A percentile compares a stretch with the other conserved stretches of the same genome.
These are phyloP conservation scores for Brotogeris chrysoptera DNA, from an alignment of 2,797 vertebrate species.

Conservation along the genomic window DNA sequence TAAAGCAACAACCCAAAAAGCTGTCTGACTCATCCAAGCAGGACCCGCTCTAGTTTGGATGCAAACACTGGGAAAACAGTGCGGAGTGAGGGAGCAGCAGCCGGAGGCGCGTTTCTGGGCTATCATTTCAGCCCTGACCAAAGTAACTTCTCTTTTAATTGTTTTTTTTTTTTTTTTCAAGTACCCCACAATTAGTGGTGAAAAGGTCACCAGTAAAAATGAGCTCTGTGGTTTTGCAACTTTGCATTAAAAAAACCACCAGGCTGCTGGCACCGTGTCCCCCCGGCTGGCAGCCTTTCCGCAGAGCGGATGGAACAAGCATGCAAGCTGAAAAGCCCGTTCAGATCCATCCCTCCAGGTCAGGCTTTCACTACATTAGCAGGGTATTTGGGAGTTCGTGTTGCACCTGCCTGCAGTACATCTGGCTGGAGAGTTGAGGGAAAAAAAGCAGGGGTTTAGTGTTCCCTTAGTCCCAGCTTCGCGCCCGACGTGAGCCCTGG, in stretches of 20 bases:
- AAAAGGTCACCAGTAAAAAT: constrained; percentile 59
- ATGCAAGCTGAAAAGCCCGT: constrained; percentile 6
- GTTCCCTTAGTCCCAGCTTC: constrained; percentile 19
- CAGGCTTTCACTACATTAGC: not conserved
- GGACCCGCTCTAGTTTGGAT: not conserved
- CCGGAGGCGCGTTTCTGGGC: not conserved
- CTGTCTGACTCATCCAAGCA: not conserved
- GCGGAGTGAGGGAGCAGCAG: not conserved
- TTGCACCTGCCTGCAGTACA: constrained; percentile 59
- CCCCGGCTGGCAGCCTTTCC: not conserved
- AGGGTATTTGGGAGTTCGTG: constrained; percentile 10
- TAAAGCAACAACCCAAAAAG: not conserved
- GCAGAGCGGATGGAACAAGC: not conserved
- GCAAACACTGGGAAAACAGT: not conserved
- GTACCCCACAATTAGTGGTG: constrained; percentile 48
- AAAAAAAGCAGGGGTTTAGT: not conserved
- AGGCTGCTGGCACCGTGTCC: not conserved
- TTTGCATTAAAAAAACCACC: constrained; percentile 65
- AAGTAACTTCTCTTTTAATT: not conserved
- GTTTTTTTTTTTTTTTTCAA: not conserved
- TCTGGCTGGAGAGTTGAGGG: not conserved
- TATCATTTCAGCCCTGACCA: not conserved
- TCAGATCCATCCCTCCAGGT: not conserved
- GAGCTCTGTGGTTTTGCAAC: constrained; percentile 59
- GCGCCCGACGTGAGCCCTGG: not conserved